These are phyloP conservation scores for Silurus glanis DNA, from an alignment of 2,113 vertebrate species.

Conservation along the genomic window DNA sequence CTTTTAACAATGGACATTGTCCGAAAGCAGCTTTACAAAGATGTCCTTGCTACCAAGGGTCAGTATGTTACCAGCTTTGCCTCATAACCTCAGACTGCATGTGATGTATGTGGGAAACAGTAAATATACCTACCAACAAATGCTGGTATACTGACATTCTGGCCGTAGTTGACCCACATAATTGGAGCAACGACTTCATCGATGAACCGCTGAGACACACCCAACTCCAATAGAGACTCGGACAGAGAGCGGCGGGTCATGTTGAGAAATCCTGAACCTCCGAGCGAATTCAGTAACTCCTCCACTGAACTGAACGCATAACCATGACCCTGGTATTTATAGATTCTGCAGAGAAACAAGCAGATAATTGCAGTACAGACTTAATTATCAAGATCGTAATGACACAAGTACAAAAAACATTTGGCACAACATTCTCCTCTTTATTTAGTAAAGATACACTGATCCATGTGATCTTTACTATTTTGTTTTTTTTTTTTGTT, in stretches of 20 bases:
- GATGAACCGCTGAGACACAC: constrained; percentile 92
- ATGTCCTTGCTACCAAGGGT: neutral
- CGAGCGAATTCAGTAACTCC: constrained; percentile 86
- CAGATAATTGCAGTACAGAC: neutral
- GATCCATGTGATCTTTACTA: too few species aligned
- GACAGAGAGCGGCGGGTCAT: constrained; percentile 90
- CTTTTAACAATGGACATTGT: neutral
- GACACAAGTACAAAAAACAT: neutral
- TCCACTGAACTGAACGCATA: constrained; percentile 93
- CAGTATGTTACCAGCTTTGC: neutral
- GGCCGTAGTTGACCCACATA: constrained; percentile 91
- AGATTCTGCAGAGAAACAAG: constrained; percentile 76
- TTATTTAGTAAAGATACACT: too few species aligned
- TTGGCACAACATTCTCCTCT: neutral
- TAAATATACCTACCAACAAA: constrained; percentile 81
- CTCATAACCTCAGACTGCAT: neutral
- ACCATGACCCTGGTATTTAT: constrained; percentile 95
- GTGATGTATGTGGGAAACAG: neutral
- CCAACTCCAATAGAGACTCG: constrained; percentile 88
- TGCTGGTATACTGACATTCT: constrained; percentile 90
- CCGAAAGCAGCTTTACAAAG: too few species aligned
- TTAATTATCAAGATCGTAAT: neutral
- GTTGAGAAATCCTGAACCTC: constrained; percentile 88
- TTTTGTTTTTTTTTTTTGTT: too few species aligned
- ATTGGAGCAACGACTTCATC: constrained; percentile 90